These are phyloP conservation scores for Holacanthella duospinosa DNA, from an alignment of 2,888 invertebrate genomes.

Conservation along the genomic window DNA sequence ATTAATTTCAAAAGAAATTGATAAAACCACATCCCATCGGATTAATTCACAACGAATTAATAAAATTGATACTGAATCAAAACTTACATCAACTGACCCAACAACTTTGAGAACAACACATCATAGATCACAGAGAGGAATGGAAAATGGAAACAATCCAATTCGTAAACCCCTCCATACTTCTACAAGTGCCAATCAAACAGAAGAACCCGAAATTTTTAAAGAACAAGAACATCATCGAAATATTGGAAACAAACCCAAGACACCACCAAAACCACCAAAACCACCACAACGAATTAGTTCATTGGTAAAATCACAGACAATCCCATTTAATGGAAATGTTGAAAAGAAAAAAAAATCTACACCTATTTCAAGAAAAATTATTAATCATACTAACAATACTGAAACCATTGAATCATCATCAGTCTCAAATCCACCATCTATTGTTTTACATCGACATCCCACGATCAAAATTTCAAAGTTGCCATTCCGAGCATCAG, in stretches of 20 bases:
- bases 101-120: neutral
- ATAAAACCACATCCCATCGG: neutral
- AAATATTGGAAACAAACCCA: too few species aligned
- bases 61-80: too few species aligned
- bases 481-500: constrained; percentile 24
- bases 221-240: neutral
- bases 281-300: constrained; percentile 28
- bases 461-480: constrained; percentile 33
- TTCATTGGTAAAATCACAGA: constrained; percentile 16
- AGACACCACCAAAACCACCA: constrained; percentile 29
- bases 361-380: neutral
- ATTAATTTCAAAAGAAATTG: neutral
- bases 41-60: neutral
- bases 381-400: constrained; percentile 6
- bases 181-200: constrained; percentile 17
- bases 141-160: constrained; percentile 12
- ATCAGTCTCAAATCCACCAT: too few species aligned
- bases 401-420: constrained; percentile 11
- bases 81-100: neutral
- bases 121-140: neutral
- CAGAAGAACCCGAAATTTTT: neutral
- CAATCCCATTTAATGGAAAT: neutral
- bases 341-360: neutral
- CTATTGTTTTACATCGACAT: constrained; percentile 28
- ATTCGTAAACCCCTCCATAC: constrained; percentile 23